Evolutionary conservation across 2,888 invertebrate species (phyloP), one percentile per base, ranked within the genome.

Genomic region (Mactromeris polynyma): DNA sequence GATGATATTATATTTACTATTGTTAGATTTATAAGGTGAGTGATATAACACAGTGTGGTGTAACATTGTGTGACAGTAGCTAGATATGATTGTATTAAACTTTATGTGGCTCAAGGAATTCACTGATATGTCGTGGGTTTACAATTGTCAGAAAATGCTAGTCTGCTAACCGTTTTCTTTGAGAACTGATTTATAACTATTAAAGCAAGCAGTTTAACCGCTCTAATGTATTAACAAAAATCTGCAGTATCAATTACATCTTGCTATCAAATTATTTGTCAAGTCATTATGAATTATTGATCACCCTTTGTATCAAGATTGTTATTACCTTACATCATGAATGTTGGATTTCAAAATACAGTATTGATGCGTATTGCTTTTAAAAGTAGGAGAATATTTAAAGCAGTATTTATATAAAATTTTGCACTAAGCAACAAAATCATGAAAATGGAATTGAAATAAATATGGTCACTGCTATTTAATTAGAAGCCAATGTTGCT

Each of bases 21-120:
- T 73, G 36, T 73, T 84, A 84, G 84, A 84, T 84, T n/a, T 40
- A 84, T 42, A 84, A 84, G 84, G 84, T 84, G 77, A 78, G 84
- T 84, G 36, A 17, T n/a, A 26, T 46, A 78, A 77, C 78, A 84
- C 38, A 33, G 83, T 69, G 42, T 83, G 83, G 9, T 69, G 11
- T 69, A 69, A 69, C 69, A 69, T 69, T 33, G 33, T 69, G 69
- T 73, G 58, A 58, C n/a, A 26, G n/a, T 26, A 58, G 31, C 31
- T 73, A 73, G 73, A 33, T 73, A 73, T 4, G 73, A 36, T 73
- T 64, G 26, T 64, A 64, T 64, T n/a, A n/a, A 26, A 64, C n/a
- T n/a, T 64, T 64, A 64, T n/a, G 21, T n/a, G 26, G n/a, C 26
- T 58, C 1, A 64, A 26, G 58, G 6, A 26, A 46, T 7, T 64